Evolutionary conservation across 2,113 vertebrate species (phyloP).

Genomic region (Motacilla tschutschensis): DNA sequence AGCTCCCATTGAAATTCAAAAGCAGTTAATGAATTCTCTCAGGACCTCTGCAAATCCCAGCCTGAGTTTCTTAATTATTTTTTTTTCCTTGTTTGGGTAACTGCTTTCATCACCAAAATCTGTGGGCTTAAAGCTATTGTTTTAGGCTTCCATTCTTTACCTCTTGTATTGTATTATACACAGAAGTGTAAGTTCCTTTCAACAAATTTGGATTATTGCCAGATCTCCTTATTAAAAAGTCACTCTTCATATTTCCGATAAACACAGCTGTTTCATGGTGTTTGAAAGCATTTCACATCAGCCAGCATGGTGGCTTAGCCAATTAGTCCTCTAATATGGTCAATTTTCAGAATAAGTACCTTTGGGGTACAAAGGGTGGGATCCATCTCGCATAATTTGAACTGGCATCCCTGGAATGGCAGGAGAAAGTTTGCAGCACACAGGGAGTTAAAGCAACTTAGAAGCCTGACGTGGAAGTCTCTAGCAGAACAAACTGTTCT

Average conservation of each 20-base stretch:
- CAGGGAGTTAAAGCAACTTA: constrained; percentile 43
- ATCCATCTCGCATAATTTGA: constrained; percentile 47
- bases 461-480: constrained; percentile 32
- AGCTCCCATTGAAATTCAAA: constrained; percentile 43
- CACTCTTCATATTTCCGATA: constrained; percentile 68
- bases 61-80: constrained; percentile 48
- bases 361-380: constrained; percentile 39
- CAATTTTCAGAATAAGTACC: constrained; percentile 59
- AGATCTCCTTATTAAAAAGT: constrained; percentile 71
- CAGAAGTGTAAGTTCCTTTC: constrained; percentile 66
- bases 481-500: constrained; percentile 57
- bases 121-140: constrained; percentile 43
- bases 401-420: constrained; percentile 22
- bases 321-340: constrained; percentile 60
- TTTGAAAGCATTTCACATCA: constrained; percentile 67
- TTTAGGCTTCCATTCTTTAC: constrained; percentile 61
- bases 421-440: constrained; percentile 8
- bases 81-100: constrained; percentile 34
- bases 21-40: constrained; percentile 52
- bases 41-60: constrained; percentile 41
- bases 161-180: constrained; percentile 56
- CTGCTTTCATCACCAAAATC: constrained; percentile 36
- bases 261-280: constrained; percentile 64
- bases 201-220: constrained; percentile 62
- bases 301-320: constrained; percentile 52